These are phyloP conservation scores for Myrmecobius fasciatus DNA, from an alignment of 2,113 vertebrate genomes.

Conservation along the genomic window DNA sequence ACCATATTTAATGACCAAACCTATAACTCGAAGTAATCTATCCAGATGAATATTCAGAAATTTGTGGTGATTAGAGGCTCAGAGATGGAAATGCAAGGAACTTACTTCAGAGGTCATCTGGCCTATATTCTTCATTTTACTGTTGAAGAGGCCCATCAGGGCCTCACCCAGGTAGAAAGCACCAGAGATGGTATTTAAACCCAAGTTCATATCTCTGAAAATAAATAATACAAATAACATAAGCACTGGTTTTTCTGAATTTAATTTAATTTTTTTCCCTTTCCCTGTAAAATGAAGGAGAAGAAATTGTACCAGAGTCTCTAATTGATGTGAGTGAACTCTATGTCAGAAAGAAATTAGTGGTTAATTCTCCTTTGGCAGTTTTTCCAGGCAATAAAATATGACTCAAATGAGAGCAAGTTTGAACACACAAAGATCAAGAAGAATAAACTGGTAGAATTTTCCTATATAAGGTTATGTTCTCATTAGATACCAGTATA, in stretches of 20 bases:
- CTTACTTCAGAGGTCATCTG: background rate
- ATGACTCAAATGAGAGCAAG: conserved; percentile 40
- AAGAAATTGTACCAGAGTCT: conserved; percentile 36
- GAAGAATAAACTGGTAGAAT: conserved; percentile 14
- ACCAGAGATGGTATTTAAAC: background rate
- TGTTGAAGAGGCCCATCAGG: background rate
- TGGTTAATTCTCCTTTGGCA: conserved; percentile 6
- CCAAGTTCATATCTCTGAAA: background rate
- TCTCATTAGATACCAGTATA: background rate
- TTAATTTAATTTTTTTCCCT: background rate
- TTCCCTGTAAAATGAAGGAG: conserved; percentile 28
- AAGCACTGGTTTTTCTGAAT: background rate
- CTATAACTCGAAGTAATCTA: background rate
- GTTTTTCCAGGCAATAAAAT: conserved; percentile 10
- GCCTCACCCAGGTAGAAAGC: background rate
- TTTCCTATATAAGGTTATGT: background rate
- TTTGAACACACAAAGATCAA: background rate
- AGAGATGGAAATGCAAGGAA: background rate
- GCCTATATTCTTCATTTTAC: background rate
- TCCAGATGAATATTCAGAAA: background rate
- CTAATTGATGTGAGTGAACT: conserved; percentile 30
- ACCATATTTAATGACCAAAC: conserved; percentile 7
- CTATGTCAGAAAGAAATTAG: conserved; percentile 28
- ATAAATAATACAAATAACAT: conserved; percentile 37
- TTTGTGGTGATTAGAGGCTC: background rate